A percentile compares a stretch with the other conserved stretches of the same genome.
Conservation (phyloP, 2,888 invertebrate genomes). For the Sympetrum striolatum region DNA sequence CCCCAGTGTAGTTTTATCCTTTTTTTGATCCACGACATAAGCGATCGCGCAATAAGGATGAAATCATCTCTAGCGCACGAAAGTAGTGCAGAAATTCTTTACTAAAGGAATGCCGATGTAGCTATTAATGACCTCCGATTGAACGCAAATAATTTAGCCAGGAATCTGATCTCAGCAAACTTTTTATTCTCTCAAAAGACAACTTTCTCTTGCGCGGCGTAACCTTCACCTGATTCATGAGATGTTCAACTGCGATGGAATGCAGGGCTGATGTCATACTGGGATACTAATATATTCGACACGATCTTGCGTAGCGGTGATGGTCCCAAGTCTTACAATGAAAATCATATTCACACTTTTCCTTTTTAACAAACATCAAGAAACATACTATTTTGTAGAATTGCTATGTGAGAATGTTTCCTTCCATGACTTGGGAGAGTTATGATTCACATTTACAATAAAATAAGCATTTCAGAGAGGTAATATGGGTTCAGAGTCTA, state of each 20-base stretch:
- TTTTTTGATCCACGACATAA: neutral
- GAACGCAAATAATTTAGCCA: neutral
- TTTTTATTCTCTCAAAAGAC: neutral
- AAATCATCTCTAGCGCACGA: neutral
- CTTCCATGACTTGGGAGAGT: too few relatives aligned
- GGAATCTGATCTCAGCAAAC: neutral
- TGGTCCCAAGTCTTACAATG: neutral
- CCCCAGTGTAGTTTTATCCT: too few relatives aligned
- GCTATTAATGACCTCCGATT: neutral
- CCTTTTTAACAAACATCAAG: neutral
- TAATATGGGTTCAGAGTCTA: too few relatives aligned
- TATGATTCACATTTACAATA: too few relatives aligned
- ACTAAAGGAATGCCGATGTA: neutral
- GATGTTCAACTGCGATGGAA: neutral
- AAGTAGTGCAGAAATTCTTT: neutral
- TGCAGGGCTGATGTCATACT: neutral
- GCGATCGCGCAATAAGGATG: neutral
- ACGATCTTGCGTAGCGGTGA: neutral
- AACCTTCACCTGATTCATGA: constrained; percentile 11
- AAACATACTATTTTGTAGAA: too few relatives aligned
- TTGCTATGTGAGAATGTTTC: too few relatives aligned
- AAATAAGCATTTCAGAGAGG: too few relatives aligned
- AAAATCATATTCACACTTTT: neutral
- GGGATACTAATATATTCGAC: neutral
- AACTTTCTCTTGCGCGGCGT: neutral